Percentiles rank a stretch among this genome's conserved stretches.
These are phyloP conservation scores for Adelognathus sp. DNA, from an alignment of 2,888 invertebrate genomes.

Conservation along the genomic window DNA sequence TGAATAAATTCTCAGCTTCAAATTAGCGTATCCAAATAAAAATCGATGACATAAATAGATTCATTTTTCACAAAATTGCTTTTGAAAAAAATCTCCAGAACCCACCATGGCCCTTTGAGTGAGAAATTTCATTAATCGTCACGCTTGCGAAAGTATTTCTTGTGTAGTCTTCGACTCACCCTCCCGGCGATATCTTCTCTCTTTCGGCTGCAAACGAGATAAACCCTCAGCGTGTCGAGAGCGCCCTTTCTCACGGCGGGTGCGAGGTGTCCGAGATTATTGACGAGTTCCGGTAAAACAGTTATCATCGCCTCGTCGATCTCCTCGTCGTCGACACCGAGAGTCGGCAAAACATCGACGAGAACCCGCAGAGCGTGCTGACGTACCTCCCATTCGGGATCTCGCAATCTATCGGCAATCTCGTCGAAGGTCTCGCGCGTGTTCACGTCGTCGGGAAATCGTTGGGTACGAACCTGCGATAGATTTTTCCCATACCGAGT, in stretches of 20 bases:
- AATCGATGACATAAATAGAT: too few relatives aligned
- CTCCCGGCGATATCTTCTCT: conserved; percentile 86
- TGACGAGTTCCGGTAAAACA: conserved; percentile 87
- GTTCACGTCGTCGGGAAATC: conserved; percentile 87
- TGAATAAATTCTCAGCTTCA: too few relatives aligned
- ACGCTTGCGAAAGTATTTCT: background rate
- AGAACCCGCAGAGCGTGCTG: conserved; percentile 91
- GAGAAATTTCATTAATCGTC: too few relatives aligned
- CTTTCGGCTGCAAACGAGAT: conserved; percentile 86
- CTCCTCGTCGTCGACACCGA: conserved; percentile 83
- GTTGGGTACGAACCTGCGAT: conserved; percentile 85
- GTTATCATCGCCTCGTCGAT: conserved; percentile 87
- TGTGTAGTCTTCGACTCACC: conserved; percentile 73
- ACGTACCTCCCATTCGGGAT: conserved; percentile 92
- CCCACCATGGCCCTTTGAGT: too few relatives aligned
- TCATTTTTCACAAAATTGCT: too few relatives aligned
- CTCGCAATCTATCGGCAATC: conserved; percentile 87
- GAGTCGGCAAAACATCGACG: conserved; percentile 89
- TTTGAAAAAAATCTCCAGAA: too few relatives aligned
- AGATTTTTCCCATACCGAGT: conserved; percentile 28
- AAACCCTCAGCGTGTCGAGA: conserved; percentile 88
- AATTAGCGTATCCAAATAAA: too few relatives aligned
- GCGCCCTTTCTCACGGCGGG: conserved; percentile 92
- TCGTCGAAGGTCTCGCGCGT: conserved; percentile 87
- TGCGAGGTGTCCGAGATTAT: conserved; percentile 90